Base-by-base conservation (phyloP, 2,797 vertebrate genomes). In the Cuculus canorus region DNA sequence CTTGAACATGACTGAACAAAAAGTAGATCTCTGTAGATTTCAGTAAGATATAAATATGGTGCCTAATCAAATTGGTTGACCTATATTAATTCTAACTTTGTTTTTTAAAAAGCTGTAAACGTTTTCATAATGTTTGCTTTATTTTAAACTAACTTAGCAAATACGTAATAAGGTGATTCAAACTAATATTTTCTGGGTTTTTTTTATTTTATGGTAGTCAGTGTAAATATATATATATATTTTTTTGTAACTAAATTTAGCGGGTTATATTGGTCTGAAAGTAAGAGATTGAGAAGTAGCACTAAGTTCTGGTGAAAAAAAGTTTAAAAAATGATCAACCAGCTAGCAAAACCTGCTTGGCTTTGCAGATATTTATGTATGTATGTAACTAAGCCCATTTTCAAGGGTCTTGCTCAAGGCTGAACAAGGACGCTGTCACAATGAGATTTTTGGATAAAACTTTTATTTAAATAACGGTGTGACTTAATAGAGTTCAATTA, bases 311-410 rank as follows among this genome's bases (percentile, higher is more conserved):
- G 7, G 17, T 41, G 45, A 14, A 41, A 25, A 65, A 52, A 15
- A 33, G 37, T 56, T 2, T 11, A 53, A 73, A 43, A 27, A 33
- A 52, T 8, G 57, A 73, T 9, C 6, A 39, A 23, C 13, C 25
- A 28, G 15, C 11, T 33, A 48, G 35, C 32, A 73, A 68, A 65
- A 35, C 14, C 37, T 60, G 25, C 39, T 76, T 25, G 16, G 33
- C 22, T 39, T 37, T 68, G 63, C 35, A 5, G 10, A 23, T 30
- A 28, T 80, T 61, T 45, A 16, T 66, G 17, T 11, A 2, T 21
- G 14, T 10, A 1, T 0, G 1, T 11, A 17, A 19, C 41, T 64
- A 56, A 68, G 68, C 59, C 54, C 8, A 0, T 33, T 10, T 47
- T 23, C 8, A 45, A 52, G 35, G 35, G 2, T 11, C 45, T 54